Base-by-base conservation (phyloP, 2,797 vertebrate species). In the Scolopax rusticola region DNA sequence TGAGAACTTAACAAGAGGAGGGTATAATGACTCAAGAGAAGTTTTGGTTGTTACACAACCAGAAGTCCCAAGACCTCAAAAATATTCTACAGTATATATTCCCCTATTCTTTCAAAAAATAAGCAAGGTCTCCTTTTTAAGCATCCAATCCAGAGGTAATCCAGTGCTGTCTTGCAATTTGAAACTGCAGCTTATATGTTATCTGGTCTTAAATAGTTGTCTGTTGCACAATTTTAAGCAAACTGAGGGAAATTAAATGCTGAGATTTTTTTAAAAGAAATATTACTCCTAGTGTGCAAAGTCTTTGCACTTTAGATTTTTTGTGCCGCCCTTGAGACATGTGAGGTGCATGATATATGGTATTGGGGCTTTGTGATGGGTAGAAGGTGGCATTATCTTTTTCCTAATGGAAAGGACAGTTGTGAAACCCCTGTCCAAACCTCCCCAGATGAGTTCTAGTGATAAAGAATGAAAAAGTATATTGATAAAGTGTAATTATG, bases 31-130 rank as follows among this genome's bases (percentile, higher is more conserved):
- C 86, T 95, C 50, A 33, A 91, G 43, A 91, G 82, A 90, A 92
- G 74, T 82, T 96, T 82, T 90, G 57, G 75, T 87, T 79, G 48
- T 95, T 95, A 94, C 27, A 71, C 68, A 91, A 71, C 84, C 86
- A 88, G 54, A 78, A 93, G 84, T 86, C 77, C 65, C 57, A 93
- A 78, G 57, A 90, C 77, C 57, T 83, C 60, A 28, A 41, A 93
- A 95, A 90, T 89, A 85, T 80, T 71, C 71, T 47, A 85, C 12
- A 80, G 57, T 14, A 64, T 51, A 43, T 71, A 91, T 95, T 47
- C 2, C 16, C 27, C 9, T 38, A 11, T 56, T 87, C n/a, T 87
- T 81, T 25, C 1, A 76, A 76, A 86, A 76, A 84, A 48, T 11
- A 57, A 81, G 19, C 17, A 74, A 50, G 3, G 2, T 40, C 13